Evolutionary conservation across 2,888 invertebrate genomes (phyloP).

Genomic region (Trichopria drosophilae): DNA sequence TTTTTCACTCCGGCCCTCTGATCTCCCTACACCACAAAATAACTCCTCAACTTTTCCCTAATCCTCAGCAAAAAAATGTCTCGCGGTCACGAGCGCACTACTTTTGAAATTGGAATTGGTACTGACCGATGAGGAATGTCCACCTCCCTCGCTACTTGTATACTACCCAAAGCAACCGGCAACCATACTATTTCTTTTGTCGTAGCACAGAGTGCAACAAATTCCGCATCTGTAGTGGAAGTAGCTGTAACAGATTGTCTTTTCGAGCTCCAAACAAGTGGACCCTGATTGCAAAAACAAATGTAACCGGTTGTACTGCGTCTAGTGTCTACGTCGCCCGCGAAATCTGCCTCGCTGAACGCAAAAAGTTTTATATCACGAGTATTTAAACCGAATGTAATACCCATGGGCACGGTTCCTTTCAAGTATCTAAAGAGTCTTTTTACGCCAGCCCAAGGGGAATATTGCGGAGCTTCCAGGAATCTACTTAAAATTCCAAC

Average conservation of each 20-base stretch:
- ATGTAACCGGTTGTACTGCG: slow-evolving; percentile 9
- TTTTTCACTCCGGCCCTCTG: too few relatives aligned
- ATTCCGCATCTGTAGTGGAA: slow-evolving; percentile 28
- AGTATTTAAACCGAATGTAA: slow-evolving; percentile 4
- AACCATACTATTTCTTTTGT: slow-evolving; percentile 24
- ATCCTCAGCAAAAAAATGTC: too few relatives aligned
- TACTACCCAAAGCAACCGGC: too few relatives aligned
- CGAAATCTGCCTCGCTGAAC: slow-evolving; percentile 10
- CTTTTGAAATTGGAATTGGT: too few relatives aligned
- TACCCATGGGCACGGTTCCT: not conserved
- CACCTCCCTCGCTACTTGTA: too few relatives aligned
- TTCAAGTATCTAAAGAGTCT: slow-evolving; percentile 2
- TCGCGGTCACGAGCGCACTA: too few relatives aligned
- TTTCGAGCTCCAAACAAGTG: slow-evolving; percentile 25
- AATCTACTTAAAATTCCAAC: slow-evolving; percentile 8
- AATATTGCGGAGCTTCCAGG: too few relatives aligned
- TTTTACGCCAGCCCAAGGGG: not conserved
- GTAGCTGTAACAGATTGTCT: slow-evolving; percentile 20
- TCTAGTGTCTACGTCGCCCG: slow-evolving; percentile 2
- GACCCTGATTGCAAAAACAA: slow-evolving; percentile 11
- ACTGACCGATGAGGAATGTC: too few relatives aligned
- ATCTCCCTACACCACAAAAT: too few relatives aligned
- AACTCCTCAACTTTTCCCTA: too few relatives aligned
- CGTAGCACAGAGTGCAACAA: slow-evolving; percentile 28
- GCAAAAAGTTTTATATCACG: not conserved